phyloP scores from a whole-genome alignment of 2,888 invertebrate genomes.

The Heliconius cydno region DNA sequence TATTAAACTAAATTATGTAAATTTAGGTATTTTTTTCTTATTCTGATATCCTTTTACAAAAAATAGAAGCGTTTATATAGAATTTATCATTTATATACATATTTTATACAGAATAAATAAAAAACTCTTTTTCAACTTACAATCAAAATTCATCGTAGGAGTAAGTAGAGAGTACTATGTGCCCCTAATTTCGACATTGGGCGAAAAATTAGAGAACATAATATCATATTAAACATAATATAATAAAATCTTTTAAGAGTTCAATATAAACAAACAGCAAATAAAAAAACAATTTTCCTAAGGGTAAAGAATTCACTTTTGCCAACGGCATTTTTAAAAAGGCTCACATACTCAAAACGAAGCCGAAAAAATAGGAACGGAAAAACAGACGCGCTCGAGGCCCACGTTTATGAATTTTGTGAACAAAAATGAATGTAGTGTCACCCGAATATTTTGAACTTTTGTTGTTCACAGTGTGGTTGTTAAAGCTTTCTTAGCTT shows the following conservation, averaged over 20 bases:
- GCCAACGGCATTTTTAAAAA: conserved; percentile 22
- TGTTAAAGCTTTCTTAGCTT: not conserved
- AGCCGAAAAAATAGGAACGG: conserved; percentile 17
- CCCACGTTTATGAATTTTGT: conserved; percentile 17
- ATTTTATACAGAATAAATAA: too few species aligned
- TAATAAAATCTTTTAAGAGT: not conserved
- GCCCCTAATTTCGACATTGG: not conserved
- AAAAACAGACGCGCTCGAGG: conserved; percentile 6
- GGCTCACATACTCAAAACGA: conserved; percentile 16
- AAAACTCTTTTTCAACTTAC: too few species aligned
- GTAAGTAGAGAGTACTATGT: not conserved
- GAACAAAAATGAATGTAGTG: conserved; percentile 17
- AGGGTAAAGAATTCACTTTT: conserved; percentile 14
- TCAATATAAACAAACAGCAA: too few species aligned
- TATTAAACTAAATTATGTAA: not conserved
- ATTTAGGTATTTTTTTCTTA: too few species aligned
- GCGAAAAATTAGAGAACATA: not conserved
- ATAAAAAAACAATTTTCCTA: not conserved
- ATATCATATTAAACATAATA: not conserved
- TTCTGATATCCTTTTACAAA: too few species aligned
- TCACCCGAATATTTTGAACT: conserved; percentile 2
- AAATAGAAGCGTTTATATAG: not conserved
- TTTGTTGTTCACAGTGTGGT: not conserved
- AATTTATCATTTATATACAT: too few species aligned
- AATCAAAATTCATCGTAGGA: too few species aligned